Conservation (phyloP, 23 tunicate species). For the Clavelina lepadiformis region DNA sequence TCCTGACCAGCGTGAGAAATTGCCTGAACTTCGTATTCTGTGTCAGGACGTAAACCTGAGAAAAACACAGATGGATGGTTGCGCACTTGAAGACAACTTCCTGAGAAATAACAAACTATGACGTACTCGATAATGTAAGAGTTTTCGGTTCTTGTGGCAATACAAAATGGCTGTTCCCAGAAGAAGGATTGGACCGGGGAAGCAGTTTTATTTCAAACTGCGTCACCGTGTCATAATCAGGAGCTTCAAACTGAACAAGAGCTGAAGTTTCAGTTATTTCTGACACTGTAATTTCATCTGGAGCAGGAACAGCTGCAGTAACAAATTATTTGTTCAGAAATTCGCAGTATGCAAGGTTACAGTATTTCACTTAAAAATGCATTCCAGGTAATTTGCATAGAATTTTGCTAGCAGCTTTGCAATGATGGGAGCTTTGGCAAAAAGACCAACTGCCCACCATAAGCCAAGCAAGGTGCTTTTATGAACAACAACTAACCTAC, state of each 20-base stretch:
- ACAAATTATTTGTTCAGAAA: background rate
- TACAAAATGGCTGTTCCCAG: background rate
- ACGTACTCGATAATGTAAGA: slow-evolving; percentile 14
- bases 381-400: too few relatives aligned
- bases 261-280: background rate
- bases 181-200: slow-evolving; percentile 10
- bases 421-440: too few relatives aligned
- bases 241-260: slow-evolving; percentile 16
- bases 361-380: too few relatives aligned
- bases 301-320: slow-evolving; percentile 16
- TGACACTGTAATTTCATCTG: background rate
- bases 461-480: too few relatives aligned
- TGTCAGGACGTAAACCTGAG: slow-evolving; percentile 15
- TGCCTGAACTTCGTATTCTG: slow-evolving; percentile 7
- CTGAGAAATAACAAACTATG: background rate
- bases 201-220: slow-evolving; percentile 7
- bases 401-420: too few relatives aligned
- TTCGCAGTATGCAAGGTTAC: too few relatives aligned
- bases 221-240: slow-evolving; percentile 9
- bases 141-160: background rate
- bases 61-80: background rate
- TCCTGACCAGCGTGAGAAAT: slow-evolving; percentile 5
- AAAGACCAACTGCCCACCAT: too few relatives aligned
- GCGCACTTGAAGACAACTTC: too few relatives aligned
- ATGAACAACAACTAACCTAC: too few relatives aligned